Evolutionary conservation across 2,113 vertebrate genomes (phyloP), one percentile per base, ranked within the genome.

Genomic region (Phylloscopus trochiloides): DNA sequence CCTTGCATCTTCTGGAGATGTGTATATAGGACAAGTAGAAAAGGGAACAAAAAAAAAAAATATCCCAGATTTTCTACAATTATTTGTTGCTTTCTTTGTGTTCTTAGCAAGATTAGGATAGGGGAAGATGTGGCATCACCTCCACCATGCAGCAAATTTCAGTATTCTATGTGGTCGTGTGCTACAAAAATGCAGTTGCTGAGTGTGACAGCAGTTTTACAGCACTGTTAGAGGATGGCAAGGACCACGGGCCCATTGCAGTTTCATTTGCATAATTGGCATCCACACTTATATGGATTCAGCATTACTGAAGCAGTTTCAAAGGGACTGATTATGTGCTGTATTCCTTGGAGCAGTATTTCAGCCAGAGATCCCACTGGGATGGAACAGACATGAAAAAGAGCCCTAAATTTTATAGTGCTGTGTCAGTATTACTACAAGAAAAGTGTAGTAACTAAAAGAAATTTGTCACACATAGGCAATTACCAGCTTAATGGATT

Each of bases 321-420:
- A 95, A 94, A 96, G 88, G 90, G 65, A 92, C 92, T 94, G 94
- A 96, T 97, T 96, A 96, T 90, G 65, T 94, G 92, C 85, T 83
- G 72, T 57, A 88, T 86, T 75, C 96, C 93, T 97, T 65, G 58
- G 82, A 97, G 95, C 92, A 78, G 79, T 75, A 72, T 91, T 91
- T 95, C 80, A 93, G 88, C 83, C 11, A 0, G 75, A 94, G 88
- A 80, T 94, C 94, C 92, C 94, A 86, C 85, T 88, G 88, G 86
- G 90, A 94, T 88, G 70, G 58, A 90, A 58, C n/a, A 92, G 82
- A 96, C 85, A 88, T 87, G 62, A 96, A 90, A 97, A 95, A 87
- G 78, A 92, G 57, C 57, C 67, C 90, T 94, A 92, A 63, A 97
- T 96, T 96, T 92, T 93, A 78, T 52, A 94, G 63, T 85, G 81